Base-by-base conservation (phyloP, 2,797 vertebrate species). In the Balearica regulorum region DNA sequence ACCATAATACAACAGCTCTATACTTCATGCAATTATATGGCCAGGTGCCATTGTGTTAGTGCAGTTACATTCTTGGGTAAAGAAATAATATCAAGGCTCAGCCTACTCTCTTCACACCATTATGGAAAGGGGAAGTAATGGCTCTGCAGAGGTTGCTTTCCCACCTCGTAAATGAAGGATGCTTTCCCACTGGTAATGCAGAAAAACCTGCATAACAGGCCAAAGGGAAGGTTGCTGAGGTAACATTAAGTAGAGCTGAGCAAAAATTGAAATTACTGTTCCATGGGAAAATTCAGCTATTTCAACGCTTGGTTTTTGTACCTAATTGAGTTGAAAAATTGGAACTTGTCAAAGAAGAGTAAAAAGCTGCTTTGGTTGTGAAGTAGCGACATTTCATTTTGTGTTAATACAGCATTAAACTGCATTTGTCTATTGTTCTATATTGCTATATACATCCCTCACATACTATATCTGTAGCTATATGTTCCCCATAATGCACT, bases 91-190 rank as follows among this genome's bases (percentile, higher is more conserved):
- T 28, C 68, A 71, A 89, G 75, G 44, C 37, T 92, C 89, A 80
- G 35, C 8, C 78, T 85, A 28, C 76, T 89, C 62, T 94, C 82
- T 89, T 93, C 71, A 80, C 87, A 87, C 92, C 58, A 19, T 68
- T 85, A 78, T 31, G 65, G 81, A 87, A 93, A 89, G 35, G 57
- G 94, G 87, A 93, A 94, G 57, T 95, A 96, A 97, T 94, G 87
- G 53, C 81, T 96, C 96, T 96, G 68, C 79, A 91, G 90, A 95
- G 91, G 87, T 87, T 96, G 71, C 79, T 95, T 95, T 96, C 92
- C 64, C 94, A 95, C 91, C 91, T 97, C 89, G 85, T 97, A 95
- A 97, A 97, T 61, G 93, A 88, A 86, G 41, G 93, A 91, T 92
- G 64, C 61, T 87, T 96, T 95, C 94, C 91, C 90, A 75, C 43